Evolutionary conservation across 2,888 invertebrate genomes (phyloP).

Genomic region (Masnerella sp.): DNA sequence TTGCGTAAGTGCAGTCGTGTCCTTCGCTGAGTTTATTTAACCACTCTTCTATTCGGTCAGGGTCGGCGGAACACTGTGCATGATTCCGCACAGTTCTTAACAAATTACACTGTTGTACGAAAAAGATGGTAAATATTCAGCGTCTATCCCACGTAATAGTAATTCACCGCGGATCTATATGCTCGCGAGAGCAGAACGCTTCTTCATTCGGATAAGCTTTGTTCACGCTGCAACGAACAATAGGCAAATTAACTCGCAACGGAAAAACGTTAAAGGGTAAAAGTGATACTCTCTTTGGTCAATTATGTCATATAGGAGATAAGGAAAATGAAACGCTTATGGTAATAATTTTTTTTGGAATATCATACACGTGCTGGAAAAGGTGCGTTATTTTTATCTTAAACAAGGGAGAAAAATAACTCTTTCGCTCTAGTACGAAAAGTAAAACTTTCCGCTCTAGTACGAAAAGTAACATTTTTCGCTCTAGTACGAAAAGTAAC

Average conservation of each 20-base stretch:
- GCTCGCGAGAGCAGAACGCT: constrained; percentile 34
- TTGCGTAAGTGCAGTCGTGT: constrained; percentile 60
- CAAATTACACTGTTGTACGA: constrained; percentile 35
- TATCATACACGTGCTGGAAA: too few relatives aligned
- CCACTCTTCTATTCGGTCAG: constrained; percentile 67
- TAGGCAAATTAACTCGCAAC: constrained; percentile 25
- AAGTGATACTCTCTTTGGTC: constrained; percentile 3
- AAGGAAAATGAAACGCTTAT: too few relatives aligned
- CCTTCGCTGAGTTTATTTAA: constrained; percentile 66
- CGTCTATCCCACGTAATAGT: constrained; percentile 15
- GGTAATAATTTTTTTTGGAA: too few relatives aligned
- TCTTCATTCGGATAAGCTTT: constrained; percentile 29
- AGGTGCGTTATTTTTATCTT: too few relatives aligned
- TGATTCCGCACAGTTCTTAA: constrained; percentile 11
- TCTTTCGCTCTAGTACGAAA: too few relatives aligned
- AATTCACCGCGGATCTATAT: constrained; percentile 1
- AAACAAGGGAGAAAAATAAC: too few relatives aligned
- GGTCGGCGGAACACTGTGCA: constrained; percentile 63
- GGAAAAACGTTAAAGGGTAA: constrained; percentile 27
- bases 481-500: too few relatives aligned
- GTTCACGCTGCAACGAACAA: constrained; percentile 21
- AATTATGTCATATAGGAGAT: constrained; percentile 3
- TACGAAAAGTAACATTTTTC: too few relatives aligned
- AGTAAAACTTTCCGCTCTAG: too few relatives aligned
- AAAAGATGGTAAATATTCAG: constrained; percentile 20